Base-by-base conservation (phyloP, 2,113 vertebrate species). In the Podiceps cristatus region DNA sequence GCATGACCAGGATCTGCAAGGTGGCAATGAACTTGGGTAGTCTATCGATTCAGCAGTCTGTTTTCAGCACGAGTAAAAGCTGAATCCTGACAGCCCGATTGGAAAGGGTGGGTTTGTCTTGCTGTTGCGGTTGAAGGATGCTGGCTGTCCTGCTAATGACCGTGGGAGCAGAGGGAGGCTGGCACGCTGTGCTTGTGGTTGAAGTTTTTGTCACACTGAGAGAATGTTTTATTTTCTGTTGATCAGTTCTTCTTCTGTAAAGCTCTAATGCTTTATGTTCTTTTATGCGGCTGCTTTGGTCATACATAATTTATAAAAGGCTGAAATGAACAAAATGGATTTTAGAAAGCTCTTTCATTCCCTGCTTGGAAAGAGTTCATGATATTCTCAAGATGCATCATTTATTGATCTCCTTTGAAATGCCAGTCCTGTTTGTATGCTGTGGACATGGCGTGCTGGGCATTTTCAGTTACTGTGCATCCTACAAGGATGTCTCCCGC, bases 251-350 rank as follows among this genome's bases (percentile, higher is more conserved):
- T 24, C 49, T 82, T 68, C 58, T 18, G 20, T 79, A 37, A 37
- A 76, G 66, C n/a, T 85, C 31, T 73, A 64, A 85, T 55, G 55
- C 24, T 60, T 72, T 86, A 6, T 49, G 72, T 67, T 49, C 56
- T 72, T 75, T 86, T 64, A 23, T 37, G 66, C 66, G 81, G 8
- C 78, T 86, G 74, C 25, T 69, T 82, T 62, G 31, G 20, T 53
- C 82, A 49, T 85, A 16, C n/a, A 85, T 96, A 44, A 95, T 92
- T 95, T 76, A 96, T 76, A 87, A n/a, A 44, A 73, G 40, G 45
- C 66, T 90, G 50, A 76, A 82, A 86, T 64, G 50, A 40, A 64
- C 62, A 52, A 91, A 94, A 78, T 91, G 53, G 44, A 53, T 88
- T 82, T 79, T 3, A 47, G 87, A 90, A 93, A 67, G 78, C 71